A percentile compares a stretch with the other conserved stretches of the same genome.
These are phyloP conservation scores for Acronicta alni DNA, from an alignment of 2,888 invertebrate species.

Conservation along the genomic window DNA sequence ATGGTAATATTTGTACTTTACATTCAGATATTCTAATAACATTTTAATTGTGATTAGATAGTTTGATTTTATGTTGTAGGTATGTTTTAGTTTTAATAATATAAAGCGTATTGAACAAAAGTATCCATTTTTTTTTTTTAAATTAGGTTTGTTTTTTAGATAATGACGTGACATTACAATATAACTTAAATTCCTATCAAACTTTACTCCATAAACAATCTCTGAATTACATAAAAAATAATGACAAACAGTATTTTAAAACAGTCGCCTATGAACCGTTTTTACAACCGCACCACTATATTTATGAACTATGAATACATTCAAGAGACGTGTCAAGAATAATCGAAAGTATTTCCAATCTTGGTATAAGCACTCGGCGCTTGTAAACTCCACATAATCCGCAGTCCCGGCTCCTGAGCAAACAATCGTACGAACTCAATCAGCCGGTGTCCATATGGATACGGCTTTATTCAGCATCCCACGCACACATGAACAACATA, in stretches of 20 bases:
- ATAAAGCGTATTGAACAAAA: too few relatives aligned
- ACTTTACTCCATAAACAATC: too few relatives aligned
- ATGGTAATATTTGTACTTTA: too few relatives aligned
- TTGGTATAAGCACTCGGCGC: slow-evolving; percentile 48
- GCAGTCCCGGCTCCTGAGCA: slow-evolving; percentile 45
- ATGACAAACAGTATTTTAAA: slow-evolving; percentile 8
- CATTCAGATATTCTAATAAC: too few relatives aligned
- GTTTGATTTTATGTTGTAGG: too few relatives aligned
- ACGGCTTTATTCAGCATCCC: slow-evolving; percentile 80
- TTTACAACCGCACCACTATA: slow-evolving; percentile 11
- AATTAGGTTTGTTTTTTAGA: too few relatives aligned
- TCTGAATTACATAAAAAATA: background rate
- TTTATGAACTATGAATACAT: slow-evolving; percentile 16
- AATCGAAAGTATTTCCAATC: slow-evolving; percentile 57
- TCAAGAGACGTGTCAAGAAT: slow-evolving; percentile 36
- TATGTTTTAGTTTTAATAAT: too few relatives aligned
- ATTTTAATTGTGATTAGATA: too few relatives aligned
- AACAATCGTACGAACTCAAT: slow-evolving; percentile 64
- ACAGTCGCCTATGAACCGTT: slow-evolving; percentile 6
- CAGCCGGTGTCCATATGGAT: slow-evolving; percentile 64
- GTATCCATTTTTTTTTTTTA: too few relatives aligned
- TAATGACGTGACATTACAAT: too few relatives aligned
- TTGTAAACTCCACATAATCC: slow-evolving; percentile 48
- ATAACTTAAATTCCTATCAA: too few relatives aligned
- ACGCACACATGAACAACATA: slow-evolving; percentile 65